Base-by-base conservation (phyloP, 1,140 invertebrate genomes). In the Pomacea maculata region DNA sequence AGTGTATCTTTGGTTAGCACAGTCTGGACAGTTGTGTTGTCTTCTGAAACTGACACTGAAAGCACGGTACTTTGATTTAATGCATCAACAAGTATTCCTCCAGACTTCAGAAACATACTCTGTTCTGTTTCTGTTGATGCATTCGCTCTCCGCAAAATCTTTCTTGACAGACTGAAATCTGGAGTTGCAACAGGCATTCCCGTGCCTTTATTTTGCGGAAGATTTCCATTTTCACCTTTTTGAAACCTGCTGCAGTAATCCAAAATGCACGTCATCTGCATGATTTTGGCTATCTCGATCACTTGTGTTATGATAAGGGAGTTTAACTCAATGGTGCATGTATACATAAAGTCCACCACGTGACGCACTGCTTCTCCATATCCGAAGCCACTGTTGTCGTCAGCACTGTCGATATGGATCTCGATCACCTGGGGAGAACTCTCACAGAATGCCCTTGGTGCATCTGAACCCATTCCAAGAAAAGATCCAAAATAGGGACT, bases 271-370 rank as follows among this genome's bases (percentile, higher is more conserved):
- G 83, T 65, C 84, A 89, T 84, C 68, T 87, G 84, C 88, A 90
- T 89, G 12, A 89, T 89, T 81, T 85, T 87, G 19, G 88, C 83
- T 29, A 92, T 88, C 83, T 89, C 86, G 57, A 86, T 63, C n/a
- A 92, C 84, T 74, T 91, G 88, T 12, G 82, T 82, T 11, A 91
- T 55, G 57, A 86, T 83, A 25, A 75, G 77, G 34, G 81, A 71
- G 2, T 82, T 81, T 21, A 92, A 34, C 14, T 84, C 63, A 10
- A 92, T 86, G 21, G 82, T 82, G 34, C 88, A 89, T 1, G 88
- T 88, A 80, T 92, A 92, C 85, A 92, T 89, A 76, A 87, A 92
- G 52, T 91, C 89, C 63, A 92, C 83, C 45, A 92, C 86, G 57
- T 85, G 87, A 17, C 82, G 64, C 7, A 91, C 87, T 68, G 90